A percentile compares a stretch with the other conserved stretches of the same genome.
Evolutionary conservation across 2,797 vertebrate genomes (phyloP).

Genomic region (Danionella dracula): DNA sequence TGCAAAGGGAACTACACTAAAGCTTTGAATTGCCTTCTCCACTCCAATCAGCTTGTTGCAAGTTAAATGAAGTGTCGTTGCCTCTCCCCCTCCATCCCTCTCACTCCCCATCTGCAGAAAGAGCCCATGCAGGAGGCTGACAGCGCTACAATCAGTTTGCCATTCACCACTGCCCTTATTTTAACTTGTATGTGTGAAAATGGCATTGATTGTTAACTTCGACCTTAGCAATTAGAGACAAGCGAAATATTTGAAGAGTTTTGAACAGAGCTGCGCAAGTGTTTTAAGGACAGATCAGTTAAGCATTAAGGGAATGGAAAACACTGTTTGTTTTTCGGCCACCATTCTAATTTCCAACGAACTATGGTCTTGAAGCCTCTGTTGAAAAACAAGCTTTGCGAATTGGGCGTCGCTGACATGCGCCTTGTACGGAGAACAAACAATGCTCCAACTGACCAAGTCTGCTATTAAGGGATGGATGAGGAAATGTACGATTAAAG

Average conservation of each 20-base stretch:
- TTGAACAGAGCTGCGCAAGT: conserved; percentile 79
- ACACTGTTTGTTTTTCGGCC: conserved; percentile 17
- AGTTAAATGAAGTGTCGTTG: conserved; percentile 99
- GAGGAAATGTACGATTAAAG: conserved; percentile 36
- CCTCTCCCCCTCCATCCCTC: conserved; percentile 79
- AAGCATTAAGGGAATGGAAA: conserved; percentile 17
- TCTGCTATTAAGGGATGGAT: conserved; percentile 34
- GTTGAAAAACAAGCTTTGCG: neutral
- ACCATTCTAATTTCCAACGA: neutral
- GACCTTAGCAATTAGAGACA: conserved; percentile 89
- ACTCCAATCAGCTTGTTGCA: conserved; percentile 99
- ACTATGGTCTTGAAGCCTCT: neutral
- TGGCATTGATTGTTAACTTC: conserved; percentile 71
- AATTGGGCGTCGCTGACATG: neutral
- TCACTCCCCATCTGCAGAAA: conserved; percentile 93
- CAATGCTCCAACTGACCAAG: conserved; percentile 2
- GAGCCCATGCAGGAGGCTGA: conserved; percentile 98
- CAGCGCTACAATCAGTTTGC: conserved; percentile 99
- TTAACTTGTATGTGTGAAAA: conserved; percentile 89
- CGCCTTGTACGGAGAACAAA: neutral
- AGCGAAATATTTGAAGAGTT: conserved; percentile 88
- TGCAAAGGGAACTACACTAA: conserved; percentile 92
- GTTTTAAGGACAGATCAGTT: conserved; percentile 56
- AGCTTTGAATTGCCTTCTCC: conserved; percentile 96
- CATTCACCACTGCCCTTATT: conserved; percentile 96